These are phyloP conservation scores for Pemphredon lugubris DNA, from an alignment of 2,888 invertebrate species.

Conservation along the genomic window DNA sequence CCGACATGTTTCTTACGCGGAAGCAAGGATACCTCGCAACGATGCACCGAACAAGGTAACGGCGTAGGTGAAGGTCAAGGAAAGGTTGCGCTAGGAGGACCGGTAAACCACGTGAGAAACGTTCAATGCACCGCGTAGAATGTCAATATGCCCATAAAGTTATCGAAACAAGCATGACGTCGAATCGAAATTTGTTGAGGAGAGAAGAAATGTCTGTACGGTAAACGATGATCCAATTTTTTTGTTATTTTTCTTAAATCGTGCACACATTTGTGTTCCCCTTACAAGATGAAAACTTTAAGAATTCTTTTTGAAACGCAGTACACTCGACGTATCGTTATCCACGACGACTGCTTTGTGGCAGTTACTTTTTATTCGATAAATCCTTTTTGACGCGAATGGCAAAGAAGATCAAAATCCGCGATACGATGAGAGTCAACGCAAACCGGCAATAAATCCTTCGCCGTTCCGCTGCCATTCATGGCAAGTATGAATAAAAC, in stretches of 20 bases:
- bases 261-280: too few relatives aligned
- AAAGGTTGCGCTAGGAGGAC: slow-evolving; percentile 49
- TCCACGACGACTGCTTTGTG: not conserved
- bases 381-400: not conserved
- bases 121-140: not conserved
- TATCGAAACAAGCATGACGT: not conserved
- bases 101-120: slow-evolving; percentile 30
- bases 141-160: not conserved
- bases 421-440: slow-evolving; percentile 23
- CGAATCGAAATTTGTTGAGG: not conserved
- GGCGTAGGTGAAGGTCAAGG: slow-evolving; percentile 58
- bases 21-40: slow-evolving; percentile 44
- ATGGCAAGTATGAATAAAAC: slow-evolving; percentile 60
- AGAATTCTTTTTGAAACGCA: too few relatives aligned
- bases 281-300: too few relatives aligned
- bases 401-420: slow-evolving; percentile 19
- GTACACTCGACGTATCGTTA: too few relatives aligned
- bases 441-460: slow-evolving; percentile 39
- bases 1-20: slow-evolving; percentile 55
- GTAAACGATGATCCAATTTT: not conserved
- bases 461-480: slow-evolving; percentile 27
- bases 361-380: slow-evolving; percentile 5
- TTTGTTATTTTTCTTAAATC: not conserved
- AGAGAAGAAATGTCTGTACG: not conserved
- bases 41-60: slow-evolving; percentile 34